Percentiles rank a stretch among this genome's conserved stretches.
Evolutionary conservation across 2,797 vertebrate genomes (phyloP).

Genomic region (Toxotes lorentzi): DNA sequence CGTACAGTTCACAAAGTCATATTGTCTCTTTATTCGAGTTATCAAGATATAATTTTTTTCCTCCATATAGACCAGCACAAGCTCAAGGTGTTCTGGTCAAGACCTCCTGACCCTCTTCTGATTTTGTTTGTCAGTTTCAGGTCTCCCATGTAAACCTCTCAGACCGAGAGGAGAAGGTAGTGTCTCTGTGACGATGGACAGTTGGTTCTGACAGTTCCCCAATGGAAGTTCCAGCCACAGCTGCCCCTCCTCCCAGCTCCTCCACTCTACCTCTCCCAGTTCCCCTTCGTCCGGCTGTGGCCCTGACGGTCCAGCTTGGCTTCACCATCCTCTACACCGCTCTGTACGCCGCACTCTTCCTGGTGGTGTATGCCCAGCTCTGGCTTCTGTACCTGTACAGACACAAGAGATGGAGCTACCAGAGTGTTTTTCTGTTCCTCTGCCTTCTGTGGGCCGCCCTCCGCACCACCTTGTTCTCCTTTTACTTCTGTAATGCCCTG

Average conservation of each 20-base stretch:
- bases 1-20: neutral
- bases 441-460: slow-evolving; percentile 92
- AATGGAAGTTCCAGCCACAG: slow-evolving; percentile 72
- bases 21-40: too few species aligned
- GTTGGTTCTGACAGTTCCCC: slow-evolving; percentile 4
- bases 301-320: slow-evolving; percentile 89
- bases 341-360: slow-evolving; percentile 88
- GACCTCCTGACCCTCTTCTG: neutral
- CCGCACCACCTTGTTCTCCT: slow-evolving; percentile 91
- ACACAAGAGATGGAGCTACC: slow-evolving; percentile 93
- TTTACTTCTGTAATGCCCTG: slow-evolving; percentile 89
- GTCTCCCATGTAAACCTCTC: slow-evolving; percentile 26
- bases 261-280: slow-evolving; percentile 61
- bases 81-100: neutral
- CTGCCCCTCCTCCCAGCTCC: slow-evolving; percentile 58
- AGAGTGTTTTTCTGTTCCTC: slow-evolving; percentile 91
- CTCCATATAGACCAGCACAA: too few species aligned
- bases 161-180: slow-evolving; percentile 10
- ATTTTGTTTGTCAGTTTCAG: slow-evolving; percentile 11
- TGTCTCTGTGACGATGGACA: slow-evolving; percentile 38
- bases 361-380: slow-evolving; percentile 90
- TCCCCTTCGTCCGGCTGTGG: slow-evolving; percentile 87
- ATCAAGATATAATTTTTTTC: too few species aligned
- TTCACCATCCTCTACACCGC: slow-evolving; percentile 89
- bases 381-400: slow-evolving; percentile 89